Percentiles rank a stretch among this genome's conserved stretches.
Conservation (phyloP, 2,888 invertebrate genomes). For the Mimas tiliae region DNA sequence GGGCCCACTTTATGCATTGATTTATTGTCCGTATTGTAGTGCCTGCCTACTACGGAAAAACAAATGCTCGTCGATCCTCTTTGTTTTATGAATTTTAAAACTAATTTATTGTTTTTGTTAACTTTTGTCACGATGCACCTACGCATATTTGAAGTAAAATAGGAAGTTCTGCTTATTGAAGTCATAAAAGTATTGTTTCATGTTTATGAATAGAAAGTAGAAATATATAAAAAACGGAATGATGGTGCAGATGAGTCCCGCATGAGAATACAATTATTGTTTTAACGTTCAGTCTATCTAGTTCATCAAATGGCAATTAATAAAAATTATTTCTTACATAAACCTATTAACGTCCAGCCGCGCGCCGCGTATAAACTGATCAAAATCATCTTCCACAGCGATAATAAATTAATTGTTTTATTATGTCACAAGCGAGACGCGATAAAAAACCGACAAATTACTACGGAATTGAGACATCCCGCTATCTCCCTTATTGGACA, state of each 20-base stretch:
- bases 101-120: slow-evolving; percentile 4
- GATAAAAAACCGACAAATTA: slow-evolving; percentile 78
- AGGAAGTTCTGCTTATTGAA: background rate
- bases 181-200: background rate
- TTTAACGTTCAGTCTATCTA: slow-evolving; percentile 56
- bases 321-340: slow-evolving; percentile 79
- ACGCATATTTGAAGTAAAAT: background rate
- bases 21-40: slow-evolving; percentile 11
- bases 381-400: slow-evolving; percentile 68
- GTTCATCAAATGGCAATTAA: slow-evolving; percentile 79
- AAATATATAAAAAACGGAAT: slow-evolving; percentile 13
- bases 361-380: slow-evolving; percentile 74
- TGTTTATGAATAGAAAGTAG: background rate
- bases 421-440: slow-evolving; percentile 75
- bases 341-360: slow-evolving; percentile 78
- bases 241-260: slow-evolving; percentile 58
- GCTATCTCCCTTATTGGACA: slow-evolving; percentile 78
- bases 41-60: slow-evolving; percentile 9
- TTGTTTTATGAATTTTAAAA: slow-evolving; percentile 18
- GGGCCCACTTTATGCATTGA: slow-evolving; percentile 11
- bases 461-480: slow-evolving; percentile 80
- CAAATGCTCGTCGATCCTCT: slow-evolving; percentile 3
- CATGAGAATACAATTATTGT: slow-evolving; percentile 56
- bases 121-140: slow-evolving; percentile 29
- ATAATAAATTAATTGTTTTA: slow-evolving; percentile 84